A percentile compares a stretch with the other conserved stretches of the same genome.
Evolutionary conservation across 2,113 vertebrate species (phyloP).

Genomic region (Chamaea fasciata): DNA sequence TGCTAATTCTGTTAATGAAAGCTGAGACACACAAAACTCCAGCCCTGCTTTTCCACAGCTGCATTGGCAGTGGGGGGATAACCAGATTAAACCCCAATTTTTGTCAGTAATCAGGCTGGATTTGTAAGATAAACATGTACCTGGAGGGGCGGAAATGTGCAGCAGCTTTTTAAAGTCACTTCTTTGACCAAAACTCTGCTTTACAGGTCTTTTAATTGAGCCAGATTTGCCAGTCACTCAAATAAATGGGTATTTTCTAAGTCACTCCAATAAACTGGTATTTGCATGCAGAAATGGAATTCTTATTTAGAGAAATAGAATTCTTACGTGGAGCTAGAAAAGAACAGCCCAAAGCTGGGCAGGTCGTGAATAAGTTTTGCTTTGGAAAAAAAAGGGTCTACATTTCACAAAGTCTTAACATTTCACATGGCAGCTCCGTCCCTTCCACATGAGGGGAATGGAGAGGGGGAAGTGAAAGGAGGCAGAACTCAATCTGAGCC

Average conservation of each 20-base stretch:
- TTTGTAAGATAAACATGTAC: background rate
- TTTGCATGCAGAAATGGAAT: background rate
- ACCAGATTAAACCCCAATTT: slow-evolving; percentile 1
- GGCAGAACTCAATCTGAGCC: background rate
- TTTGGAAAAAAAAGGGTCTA: background rate
- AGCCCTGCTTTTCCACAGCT: background rate
- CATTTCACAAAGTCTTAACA: background rate
- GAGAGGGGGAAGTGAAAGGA: background rate
- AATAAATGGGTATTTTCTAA: background rate
- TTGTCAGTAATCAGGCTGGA: background rate
- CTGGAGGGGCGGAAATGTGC: background rate
- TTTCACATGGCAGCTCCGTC: background rate
- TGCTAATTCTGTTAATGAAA: slow-evolving; percentile 26
- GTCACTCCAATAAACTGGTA: background rate
- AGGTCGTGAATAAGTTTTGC: background rate
- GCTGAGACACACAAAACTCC: background rate
- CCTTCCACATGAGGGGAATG: background rate
- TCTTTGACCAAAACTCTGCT: background rate
- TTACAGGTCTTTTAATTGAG: background rate
- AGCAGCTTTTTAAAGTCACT: background rate
- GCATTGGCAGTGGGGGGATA: background rate
- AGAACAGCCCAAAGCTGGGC: background rate
- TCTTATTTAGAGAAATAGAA: background rate
- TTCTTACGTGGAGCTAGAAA: background rate
- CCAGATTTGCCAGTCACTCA: background rate